A percentile compares a stretch with the other conserved stretches of the same genome.
Conservation (phyloP, 2,797 vertebrate species). For the Alectoris magna region DNA sequence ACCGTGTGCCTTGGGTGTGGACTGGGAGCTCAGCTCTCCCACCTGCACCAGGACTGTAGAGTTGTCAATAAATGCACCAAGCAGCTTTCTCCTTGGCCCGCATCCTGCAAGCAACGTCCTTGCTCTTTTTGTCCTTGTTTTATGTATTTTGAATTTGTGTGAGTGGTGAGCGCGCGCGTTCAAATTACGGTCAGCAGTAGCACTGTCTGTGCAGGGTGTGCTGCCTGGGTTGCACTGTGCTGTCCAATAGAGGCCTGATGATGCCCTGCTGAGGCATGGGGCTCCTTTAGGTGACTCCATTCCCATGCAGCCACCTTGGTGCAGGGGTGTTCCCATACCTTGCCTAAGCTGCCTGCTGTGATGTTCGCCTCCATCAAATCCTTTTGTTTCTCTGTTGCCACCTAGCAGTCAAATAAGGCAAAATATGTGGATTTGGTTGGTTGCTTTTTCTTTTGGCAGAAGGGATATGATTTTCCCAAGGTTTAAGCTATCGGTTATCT, state of each 20-base stretch:
- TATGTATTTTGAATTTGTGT: accelerated
- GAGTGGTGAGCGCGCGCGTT: background rate
- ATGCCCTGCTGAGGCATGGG: background rate
- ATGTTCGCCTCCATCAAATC: background rate
- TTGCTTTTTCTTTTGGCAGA: background rate
- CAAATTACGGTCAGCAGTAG: background rate
- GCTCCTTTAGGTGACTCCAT: background rate
- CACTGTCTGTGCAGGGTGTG: background rate
- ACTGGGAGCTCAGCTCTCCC: background rate
- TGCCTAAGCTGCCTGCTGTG: background rate
- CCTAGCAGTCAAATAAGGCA: background rate
- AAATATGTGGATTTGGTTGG: background rate
- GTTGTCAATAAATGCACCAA: background rate
- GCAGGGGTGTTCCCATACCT: background rate
- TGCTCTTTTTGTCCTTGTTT: background rate
- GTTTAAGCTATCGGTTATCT: background rate
- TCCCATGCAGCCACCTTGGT: accelerated
- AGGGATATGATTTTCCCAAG: background rate
- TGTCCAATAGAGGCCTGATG: background rate
- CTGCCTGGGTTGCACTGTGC: background rate
- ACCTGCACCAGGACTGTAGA: background rate
- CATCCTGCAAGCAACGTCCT: background rate
- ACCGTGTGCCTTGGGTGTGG: background rate
- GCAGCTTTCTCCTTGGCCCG: background rate
- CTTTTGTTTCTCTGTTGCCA: background rate